Evolutionary conservation across 2,888 invertebrate species (phyloP).

Genomic region (Cacoxenus indagator): DNA sequence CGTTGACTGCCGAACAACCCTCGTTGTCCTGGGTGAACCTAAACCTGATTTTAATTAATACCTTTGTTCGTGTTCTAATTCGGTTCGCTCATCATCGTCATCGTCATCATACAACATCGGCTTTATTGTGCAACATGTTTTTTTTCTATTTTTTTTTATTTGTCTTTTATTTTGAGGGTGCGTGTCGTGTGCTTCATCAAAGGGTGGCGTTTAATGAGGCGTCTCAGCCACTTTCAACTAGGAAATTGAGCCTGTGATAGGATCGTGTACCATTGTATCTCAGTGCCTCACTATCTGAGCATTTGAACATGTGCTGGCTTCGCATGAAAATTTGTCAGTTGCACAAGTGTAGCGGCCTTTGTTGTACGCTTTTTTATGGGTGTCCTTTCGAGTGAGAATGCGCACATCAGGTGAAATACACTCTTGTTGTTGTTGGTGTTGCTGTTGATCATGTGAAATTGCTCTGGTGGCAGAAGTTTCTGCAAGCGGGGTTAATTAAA

Average conservation of each 20-base stretch:
- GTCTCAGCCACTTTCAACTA: slow-evolving; percentile 15
- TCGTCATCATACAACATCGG: background rate
- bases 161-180: slow-evolving; percentile 11
- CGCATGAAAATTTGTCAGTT: slow-evolving; percentile 50
- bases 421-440: background rate
- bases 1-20: slow-evolving; percentile 9
- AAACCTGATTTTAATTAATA: slow-evolving; percentile 50
- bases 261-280: background rate
- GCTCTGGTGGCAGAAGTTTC: background rate
- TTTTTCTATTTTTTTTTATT: background rate
- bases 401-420: slow-evolving; percentile 14
- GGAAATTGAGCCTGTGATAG: slow-evolving; percentile 3
- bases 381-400: background rate
- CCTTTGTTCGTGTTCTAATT: slow-evolving; percentile 61
- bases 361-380: background rate
- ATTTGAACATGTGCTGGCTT: slow-evolving; percentile 47
- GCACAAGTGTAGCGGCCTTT: slow-evolving; percentile 38
- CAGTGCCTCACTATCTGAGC: background rate
- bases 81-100: slow-evolving; percentile 26
- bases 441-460: background rate
- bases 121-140: slow-evolving; percentile 44
- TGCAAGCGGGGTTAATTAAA: background rate
- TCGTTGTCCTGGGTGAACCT: slow-evolving; percentile 5
- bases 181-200: too few species aligned
- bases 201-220: slow-evolving; percentile 32